A percentile compares a stretch with the other conserved stretches of the same genome.
Conservation (phyloP, 1,140 invertebrate species). For the Drosophila willistoni region DNA sequence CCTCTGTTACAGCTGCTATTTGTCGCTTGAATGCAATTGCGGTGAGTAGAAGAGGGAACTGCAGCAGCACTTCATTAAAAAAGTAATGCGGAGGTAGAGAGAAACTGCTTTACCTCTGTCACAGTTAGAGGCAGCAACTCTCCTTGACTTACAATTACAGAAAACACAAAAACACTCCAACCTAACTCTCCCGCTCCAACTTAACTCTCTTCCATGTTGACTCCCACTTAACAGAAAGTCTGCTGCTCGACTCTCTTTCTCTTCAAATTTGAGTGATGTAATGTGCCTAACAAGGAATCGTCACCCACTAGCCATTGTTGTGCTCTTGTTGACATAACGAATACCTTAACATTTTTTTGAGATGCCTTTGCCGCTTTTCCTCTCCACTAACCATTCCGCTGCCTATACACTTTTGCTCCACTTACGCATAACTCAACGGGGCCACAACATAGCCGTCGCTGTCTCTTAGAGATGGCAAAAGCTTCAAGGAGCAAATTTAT, state of each 20-base stretch:
- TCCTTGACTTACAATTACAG: slow-evolving; percentile 59
- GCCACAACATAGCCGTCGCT: slow-evolving; percentile 12
- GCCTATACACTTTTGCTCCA: slow-evolving; percentile 70
- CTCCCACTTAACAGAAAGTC: background rate
- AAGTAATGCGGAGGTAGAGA: background rate
- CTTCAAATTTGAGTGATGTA: slow-evolving; percentile 68
- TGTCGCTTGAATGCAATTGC: slow-evolving; percentile 65
- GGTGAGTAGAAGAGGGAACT: background rate
- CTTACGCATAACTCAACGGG: slow-evolving; percentile 70
- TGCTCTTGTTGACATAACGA: slow-evolving; percentile 75
- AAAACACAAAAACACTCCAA: slow-evolving; percentile 46
- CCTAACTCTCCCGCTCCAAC: background rate
- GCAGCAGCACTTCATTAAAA: slow-evolving; percentile 73
- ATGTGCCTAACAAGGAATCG: slow-evolving; percentile 65
- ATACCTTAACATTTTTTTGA: slow-evolving; percentile 73
- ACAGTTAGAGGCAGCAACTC: slow-evolving; percentile 55
- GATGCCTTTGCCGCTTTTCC: slow-evolving; percentile 25
- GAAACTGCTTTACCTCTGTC: slow-evolving; percentile 40
- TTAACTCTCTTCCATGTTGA: background rate
- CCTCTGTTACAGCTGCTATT: slow-evolving; percentile 48
- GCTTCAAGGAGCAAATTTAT: too few species aligned
- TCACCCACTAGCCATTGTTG: slow-evolving; percentile 57
- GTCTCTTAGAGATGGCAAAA: slow-evolving; percentile 19
- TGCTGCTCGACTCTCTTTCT: slow-evolving; percentile 30
- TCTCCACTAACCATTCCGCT: background rate